Conservation (phyloP, 2,888 invertebrate genomes). For the Lasioglossum villosulum region DNA sequence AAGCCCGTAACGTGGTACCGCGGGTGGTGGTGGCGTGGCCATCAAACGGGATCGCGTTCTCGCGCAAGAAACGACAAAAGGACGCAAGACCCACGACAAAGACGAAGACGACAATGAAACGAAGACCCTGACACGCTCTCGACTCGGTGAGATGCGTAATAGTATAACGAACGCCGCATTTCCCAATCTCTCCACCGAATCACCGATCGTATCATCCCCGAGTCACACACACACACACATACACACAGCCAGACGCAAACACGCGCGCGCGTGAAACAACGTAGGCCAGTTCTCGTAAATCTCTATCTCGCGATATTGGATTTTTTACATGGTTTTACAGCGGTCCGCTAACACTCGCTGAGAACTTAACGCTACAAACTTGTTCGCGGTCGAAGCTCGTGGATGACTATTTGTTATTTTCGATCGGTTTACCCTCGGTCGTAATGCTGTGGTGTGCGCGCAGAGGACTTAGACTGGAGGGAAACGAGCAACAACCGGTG, state of each 20-base stretch:
- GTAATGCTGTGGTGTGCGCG: slow-evolving; percentile 37
- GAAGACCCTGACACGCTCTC: slow-evolving; percentile 28
- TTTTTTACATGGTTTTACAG: slow-evolving; percentile 72
- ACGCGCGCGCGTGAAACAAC: neutral
- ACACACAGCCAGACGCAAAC: neutral
- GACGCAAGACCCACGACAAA: neutral
- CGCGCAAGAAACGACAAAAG: slow-evolving; percentile 25
- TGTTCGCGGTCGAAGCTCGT: slow-evolving; percentile 26
- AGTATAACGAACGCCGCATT: slow-evolving; percentile 25
- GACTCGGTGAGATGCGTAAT: slow-evolving; percentile 3
- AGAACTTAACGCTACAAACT: neutral
- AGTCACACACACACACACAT: neutral
- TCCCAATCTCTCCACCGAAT: neutral
- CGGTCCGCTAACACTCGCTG: slow-evolving; percentile 50
- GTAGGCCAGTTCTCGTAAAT: slow-evolving; percentile 64
- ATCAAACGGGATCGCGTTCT: slow-evolving; percentile 30
- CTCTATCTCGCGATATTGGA: slow-evolving; percentile 65
- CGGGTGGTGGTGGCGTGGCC: neutral
- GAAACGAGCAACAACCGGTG: neutral
- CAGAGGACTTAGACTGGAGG: slow-evolving; percentile 16
- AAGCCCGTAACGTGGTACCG: neutral
- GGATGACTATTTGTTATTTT: slow-evolving; percentile 36
- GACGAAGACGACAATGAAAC: slow-evolving; percentile 10
- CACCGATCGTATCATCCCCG: slow-evolving; percentile 52
- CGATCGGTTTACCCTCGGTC: slow-evolving; percentile 34